These are phyloP conservation scores for Larimichthys crocea DNA, from an alignment of 2,113 vertebrate species.

Conservation along the genomic window DNA sequence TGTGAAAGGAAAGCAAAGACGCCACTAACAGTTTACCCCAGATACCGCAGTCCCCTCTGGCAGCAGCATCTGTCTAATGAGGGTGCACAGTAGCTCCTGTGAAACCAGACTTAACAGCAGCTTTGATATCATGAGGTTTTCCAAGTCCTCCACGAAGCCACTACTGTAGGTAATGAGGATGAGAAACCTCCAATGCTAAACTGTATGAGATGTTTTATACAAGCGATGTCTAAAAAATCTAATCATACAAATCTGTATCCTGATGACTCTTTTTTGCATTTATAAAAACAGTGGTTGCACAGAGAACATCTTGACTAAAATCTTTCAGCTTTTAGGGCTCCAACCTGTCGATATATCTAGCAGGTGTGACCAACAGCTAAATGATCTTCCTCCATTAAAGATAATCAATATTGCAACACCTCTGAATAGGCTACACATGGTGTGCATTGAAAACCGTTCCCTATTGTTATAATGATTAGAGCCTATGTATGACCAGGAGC, in stretches of 20 bases:
- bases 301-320: background rate
- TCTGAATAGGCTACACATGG: background rate
- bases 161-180: slow-evolving; percentile 18
- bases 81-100: slow-evolving; percentile 51
- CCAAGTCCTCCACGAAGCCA: slow-evolving; percentile 16
- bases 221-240: background rate
- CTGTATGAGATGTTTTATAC: background rate
- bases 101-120: slow-evolving; percentile 56
- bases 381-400: slow-evolving; percentile 26
- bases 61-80: slow-evolving; percentile 75
- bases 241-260: background rate
- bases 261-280: background rate
- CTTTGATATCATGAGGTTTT: slow-evolving; percentile 53
- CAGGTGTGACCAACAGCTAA: slow-evolving; percentile 3
- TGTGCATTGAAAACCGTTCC: background rate
- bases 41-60: slow-evolving; percentile 65
- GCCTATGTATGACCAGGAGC: background rate
- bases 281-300: background rate
- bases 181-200: slow-evolving; percentile 9
- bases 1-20: slow-evolving; percentile 48
- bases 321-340: background rate
- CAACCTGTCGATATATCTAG: slow-evolving; percentile 1
- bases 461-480: background rate
- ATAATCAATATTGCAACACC: slow-evolving; percentile 27
- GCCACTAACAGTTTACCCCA: slow-evolving; percentile 69